Percentiles rank a stretch among this genome's conserved stretches.
phyloP scores from a whole-genome alignment of 2,113 vertebrate genomes.

The Rhinopithecus roxellana region DNA sequence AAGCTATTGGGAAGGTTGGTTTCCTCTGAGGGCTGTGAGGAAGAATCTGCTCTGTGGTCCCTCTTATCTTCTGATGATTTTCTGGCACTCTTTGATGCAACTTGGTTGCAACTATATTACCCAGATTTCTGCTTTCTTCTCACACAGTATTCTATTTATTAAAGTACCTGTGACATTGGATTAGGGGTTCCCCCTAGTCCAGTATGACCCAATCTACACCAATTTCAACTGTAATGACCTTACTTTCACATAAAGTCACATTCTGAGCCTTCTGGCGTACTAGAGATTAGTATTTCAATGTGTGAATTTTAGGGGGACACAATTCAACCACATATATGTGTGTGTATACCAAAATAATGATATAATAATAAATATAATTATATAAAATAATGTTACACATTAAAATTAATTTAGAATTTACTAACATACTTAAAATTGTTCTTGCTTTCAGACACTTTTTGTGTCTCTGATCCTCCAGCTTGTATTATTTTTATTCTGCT shows the following conservation, averaged over 20 bases:
- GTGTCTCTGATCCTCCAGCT: no score
- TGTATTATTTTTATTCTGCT: no score
- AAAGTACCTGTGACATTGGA: not conserved
- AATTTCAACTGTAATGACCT: not conserved
- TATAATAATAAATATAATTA: no score
- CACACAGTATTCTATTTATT: not conserved
- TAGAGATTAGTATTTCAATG: not conserved
- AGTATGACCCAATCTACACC: not conserved
- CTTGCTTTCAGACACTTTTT: no score
- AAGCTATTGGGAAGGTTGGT: not conserved
- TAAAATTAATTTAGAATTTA: no score
- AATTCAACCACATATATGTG: not conserved
- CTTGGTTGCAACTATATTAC: not conserved
- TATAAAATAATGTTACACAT: no score
- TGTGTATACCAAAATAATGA: not conserved
- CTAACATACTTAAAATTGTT: no score
- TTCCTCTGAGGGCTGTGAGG: not conserved
- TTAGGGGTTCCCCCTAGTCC: not conserved
- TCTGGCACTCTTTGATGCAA: not conserved
- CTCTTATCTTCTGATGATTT: not conserved
- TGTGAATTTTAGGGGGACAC: not conserved
- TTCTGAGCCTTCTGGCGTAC: not conserved
- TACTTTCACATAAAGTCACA: not conserved
- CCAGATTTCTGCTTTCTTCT: not conserved
- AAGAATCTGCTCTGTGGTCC: not conserved